A percentile compares a stretch with the other conserved stretches of the same genome.
phyloP scores from a whole-genome alignment of 2,888 invertebrate genomes.

The Andrena hattorfiana region DNA sequence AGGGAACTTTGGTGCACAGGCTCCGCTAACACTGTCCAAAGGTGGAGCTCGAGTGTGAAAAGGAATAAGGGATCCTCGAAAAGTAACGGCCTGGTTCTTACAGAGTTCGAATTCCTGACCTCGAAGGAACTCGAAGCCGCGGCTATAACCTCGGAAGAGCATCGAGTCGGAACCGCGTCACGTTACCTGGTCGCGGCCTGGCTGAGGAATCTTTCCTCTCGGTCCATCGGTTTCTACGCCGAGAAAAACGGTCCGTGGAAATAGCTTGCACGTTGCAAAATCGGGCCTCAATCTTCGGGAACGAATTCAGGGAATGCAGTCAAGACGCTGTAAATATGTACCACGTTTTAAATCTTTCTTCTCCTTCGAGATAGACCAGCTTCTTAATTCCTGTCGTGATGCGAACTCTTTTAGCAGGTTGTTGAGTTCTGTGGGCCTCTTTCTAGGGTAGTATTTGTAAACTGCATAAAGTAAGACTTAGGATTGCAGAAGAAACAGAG shows the following conservation, averaged over 20 bases:
- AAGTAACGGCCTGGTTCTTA: constrained; percentile 74
- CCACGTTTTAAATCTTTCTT: constrained; percentile 17
- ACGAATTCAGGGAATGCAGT: constrained; percentile 48
- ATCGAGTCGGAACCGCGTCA: constrained; percentile 77
- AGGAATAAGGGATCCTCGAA: constrained; percentile 70
- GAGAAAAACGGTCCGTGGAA: constrained; percentile 44
- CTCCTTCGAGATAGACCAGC: not conserved
- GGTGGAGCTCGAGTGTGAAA: constrained; percentile 67
- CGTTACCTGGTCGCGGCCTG: constrained; percentile 62
- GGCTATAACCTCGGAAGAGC: constrained; percentile 73
- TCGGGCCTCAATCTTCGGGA: constrained; percentile 41
- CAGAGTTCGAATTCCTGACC: constrained; percentile 77
- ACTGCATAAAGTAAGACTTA: no score
- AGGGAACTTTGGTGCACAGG: no score
- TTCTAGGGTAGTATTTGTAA: no score
- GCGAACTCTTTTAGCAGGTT: no score
- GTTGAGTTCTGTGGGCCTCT: no score
- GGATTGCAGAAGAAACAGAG: no score
- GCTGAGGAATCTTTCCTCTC: constrained; percentile 55
- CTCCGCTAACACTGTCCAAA: constrained; percentile 36
- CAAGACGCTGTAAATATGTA: constrained; percentile 8
- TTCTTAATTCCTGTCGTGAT: no score
- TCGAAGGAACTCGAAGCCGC: constrained; percentile 70
- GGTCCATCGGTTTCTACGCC: constrained; percentile 45
- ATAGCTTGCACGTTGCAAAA: constrained; percentile 40